phyloP scores from a whole-genome alignment of 2,888 invertebrate genomes.

The Drosophila vallismaia region DNA sequence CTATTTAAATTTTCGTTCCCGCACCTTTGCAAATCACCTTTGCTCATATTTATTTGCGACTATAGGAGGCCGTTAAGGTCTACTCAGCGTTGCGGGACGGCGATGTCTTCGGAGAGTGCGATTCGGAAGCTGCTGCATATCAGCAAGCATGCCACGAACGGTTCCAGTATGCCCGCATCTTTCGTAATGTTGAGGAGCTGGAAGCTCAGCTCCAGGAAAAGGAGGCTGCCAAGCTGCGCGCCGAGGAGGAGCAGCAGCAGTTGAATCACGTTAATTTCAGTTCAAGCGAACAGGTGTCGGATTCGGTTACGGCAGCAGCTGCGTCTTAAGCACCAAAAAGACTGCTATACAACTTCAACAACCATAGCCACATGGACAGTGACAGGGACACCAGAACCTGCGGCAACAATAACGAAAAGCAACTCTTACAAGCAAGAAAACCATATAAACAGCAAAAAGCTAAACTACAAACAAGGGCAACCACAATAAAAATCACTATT shows the following conservation, averaged over 20 bases:
- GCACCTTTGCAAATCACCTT: background rate
- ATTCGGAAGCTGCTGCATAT: conserved; percentile 88
- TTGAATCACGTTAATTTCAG: conserved; percentile 65
- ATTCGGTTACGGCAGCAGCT: conserved; percentile 45
- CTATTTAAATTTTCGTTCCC: background rate
- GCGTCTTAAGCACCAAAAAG: conserved; percentile 62
- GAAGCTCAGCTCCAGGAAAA: conserved; percentile 74
- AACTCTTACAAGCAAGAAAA: conserved; percentile 38
- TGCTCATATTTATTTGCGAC: background rate
- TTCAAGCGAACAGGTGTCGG: conserved; percentile 47
- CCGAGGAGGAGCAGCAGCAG: conserved; percentile 67
- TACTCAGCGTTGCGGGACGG: conserved; percentile 91
- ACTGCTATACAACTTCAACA: conserved; percentile 40
- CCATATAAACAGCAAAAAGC: conserved; percentile 39
- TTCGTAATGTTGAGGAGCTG: conserved; percentile 84
- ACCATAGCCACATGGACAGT: conserved; percentile 27
- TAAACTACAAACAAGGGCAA: conserved; percentile 46
- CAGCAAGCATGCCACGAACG: conserved; percentile 88
- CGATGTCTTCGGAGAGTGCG: conserved; percentile 90
- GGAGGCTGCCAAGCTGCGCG: conserved; percentile 70
- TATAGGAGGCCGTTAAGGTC: conserved; percentile 91
- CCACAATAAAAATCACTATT: conserved; percentile 47
- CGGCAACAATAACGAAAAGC: conserved; percentile 36
- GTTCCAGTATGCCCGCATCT: conserved; percentile 92
- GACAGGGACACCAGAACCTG: conserved; percentile 20